Evolutionary conservation across 2,113 vertebrate genomes (phyloP).

Genomic region (Oncorhynchus keta): DNA sequence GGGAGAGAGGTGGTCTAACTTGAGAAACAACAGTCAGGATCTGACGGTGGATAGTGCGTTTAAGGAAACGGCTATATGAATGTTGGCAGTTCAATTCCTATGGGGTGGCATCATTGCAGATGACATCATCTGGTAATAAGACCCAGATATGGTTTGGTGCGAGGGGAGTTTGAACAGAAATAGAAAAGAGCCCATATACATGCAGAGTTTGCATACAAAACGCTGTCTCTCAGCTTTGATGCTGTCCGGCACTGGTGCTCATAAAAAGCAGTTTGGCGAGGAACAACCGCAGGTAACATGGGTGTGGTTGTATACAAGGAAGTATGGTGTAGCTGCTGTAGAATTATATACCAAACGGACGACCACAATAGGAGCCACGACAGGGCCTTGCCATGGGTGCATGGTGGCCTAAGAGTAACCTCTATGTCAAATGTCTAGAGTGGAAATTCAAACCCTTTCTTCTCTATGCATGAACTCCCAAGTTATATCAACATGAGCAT

Average conservation of each 20-base stretch:
- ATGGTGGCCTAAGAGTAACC: background rate
- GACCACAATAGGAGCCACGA: background rate
- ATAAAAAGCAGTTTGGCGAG: slow-evolving; percentile 29
- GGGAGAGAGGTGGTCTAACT: too few species aligned
- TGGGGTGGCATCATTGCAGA: background rate
- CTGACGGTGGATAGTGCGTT: background rate
- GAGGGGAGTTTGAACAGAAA: background rate
- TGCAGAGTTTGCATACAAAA: slow-evolving; percentile 55
- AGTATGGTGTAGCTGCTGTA: slow-evolving; percentile 18
- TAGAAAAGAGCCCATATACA: slow-evolving; percentile 46
- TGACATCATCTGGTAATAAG: slow-evolving; percentile 12
- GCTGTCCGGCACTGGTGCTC: slow-evolving; percentile 12
- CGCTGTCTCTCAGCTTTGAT: slow-evolving; percentile 15
- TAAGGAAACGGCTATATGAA: background rate
- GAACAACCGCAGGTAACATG: slow-evolving; percentile 15
- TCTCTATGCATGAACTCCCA: background rate
- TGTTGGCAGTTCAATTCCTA: background rate
- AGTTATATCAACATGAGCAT: background rate
- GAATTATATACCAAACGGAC: background rate
- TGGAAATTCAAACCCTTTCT: background rate
- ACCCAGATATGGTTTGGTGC: slow-evolving; percentile 16
- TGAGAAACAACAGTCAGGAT: too few species aligned
- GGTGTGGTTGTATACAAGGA: slow-evolving; percentile 19
- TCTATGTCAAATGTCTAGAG: background rate
- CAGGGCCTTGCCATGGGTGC: background rate